Conservation (phyloP, 2,113 vertebrate species). For the Mustela nigripes region DNA sequence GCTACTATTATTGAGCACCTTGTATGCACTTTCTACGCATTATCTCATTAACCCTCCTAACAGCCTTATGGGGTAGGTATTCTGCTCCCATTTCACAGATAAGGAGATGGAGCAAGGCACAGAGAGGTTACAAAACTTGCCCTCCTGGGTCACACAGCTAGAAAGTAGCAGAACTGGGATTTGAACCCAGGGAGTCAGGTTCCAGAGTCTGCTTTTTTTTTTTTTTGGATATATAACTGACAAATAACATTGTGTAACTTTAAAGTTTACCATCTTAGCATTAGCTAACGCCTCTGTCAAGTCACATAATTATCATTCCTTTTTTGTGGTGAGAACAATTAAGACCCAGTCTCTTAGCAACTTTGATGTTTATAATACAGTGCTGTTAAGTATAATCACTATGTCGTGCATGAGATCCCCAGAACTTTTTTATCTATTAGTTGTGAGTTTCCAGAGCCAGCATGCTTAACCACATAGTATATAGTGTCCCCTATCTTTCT, state of each 20-base stretch:
- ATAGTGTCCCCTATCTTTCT: not conserved
- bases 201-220: not conserved
- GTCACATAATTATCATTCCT: constrained; percentile 37
- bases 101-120: not conserved
- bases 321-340: constrained; percentile 41
- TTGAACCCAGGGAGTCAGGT: not conserved
- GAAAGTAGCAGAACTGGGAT: not conserved
- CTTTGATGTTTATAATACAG: constrained; percentile 37
- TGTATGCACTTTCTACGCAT: not conserved
- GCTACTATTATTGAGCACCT: not conserved
- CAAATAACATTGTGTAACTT: not conserved
- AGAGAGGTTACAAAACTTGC: not conserved
- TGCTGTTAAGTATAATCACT: constrained; percentile 37
- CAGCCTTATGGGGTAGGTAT: not conserved
- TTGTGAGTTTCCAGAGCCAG: not conserved
- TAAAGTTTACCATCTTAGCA: not conserved
- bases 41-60: constrained; percentile 15
- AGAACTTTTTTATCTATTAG: constrained; percentile 19
- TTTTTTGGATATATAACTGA: not conserved
- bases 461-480: not conserved
- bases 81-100: not conserved
- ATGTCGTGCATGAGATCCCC: not conserved
- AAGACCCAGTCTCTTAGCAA: constrained; percentile 44
- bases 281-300: not conserved
- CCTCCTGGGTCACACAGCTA: not conserved